These are phyloP conservation scores for Phania funesta DNA, from an alignment of 2,888 invertebrate genomes.

Conservation along the genomic window DNA sequence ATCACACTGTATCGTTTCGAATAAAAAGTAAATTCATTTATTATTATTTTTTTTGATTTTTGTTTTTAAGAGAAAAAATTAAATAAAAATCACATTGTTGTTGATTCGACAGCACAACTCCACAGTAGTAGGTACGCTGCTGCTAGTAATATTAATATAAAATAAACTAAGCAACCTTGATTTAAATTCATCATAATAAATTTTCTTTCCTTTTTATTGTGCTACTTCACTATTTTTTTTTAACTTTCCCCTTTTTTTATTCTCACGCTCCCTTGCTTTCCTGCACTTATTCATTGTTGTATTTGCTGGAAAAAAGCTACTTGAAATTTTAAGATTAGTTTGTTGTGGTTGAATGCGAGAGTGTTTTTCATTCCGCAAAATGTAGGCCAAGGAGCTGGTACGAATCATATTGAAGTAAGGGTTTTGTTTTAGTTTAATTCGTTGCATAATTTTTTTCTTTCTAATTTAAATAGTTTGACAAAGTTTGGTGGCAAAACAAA, in stretches of 20 bases:
- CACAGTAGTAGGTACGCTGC: neutral
- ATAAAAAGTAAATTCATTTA: neutral
- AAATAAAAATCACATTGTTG: neutral
- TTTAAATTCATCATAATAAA: conserved; percentile 33
- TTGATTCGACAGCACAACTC: neutral
- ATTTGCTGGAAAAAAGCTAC: conserved; percentile 27
- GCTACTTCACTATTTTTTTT: neutral
- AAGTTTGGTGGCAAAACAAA: conserved; percentile 10
- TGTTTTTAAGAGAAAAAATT: neutral
- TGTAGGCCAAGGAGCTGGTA: conserved; percentile 51
- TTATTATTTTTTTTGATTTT: neutral
- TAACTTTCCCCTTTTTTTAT: neutral
- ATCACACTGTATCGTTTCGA: neutral
- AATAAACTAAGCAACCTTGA: conserved; percentile 48
- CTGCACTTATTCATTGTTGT: conserved; percentile 33
- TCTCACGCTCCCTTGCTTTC: neutral
- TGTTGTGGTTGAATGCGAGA: conserved; percentile 13
- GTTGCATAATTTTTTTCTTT: conserved; percentile 42
- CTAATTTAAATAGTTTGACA: conserved; percentile 48
- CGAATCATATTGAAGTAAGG: conserved; percentile 30
- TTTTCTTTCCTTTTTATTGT: neutral
- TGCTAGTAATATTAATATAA: neutral
- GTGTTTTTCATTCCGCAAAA: neutral
- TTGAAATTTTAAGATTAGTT: conserved; percentile 47
- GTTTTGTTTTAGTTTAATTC: conserved; percentile 44